Percentiles rank a stretch among this genome's conserved stretches.
phyloP scores from a whole-genome alignment of 1,140 invertebrate genomes.

The Procambarus virginalis region DNA sequence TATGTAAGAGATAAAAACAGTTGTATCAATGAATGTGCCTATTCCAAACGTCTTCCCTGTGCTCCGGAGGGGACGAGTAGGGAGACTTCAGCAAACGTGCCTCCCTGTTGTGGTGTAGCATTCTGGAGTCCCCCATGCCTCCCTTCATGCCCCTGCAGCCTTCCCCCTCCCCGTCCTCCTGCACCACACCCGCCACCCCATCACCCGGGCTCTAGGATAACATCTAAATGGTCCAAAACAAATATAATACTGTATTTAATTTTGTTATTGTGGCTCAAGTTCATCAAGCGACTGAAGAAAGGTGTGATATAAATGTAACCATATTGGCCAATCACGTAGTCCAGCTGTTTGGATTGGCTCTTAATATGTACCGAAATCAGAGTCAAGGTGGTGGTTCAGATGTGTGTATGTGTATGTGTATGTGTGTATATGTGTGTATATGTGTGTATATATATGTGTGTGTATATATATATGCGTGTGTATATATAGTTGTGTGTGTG shows the following conservation, averaged over 20 bases:
- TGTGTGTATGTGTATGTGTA: slow-evolving; percentile 11
- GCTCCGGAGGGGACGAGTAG: slow-evolving; percentile 56
- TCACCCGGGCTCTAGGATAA: background rate
- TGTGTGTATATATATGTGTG: no score
- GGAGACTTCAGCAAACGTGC: slow-evolving; percentile 32
- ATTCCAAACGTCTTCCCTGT: slow-evolving; percentile 67
- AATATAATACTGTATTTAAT: background rate
- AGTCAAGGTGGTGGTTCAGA: background rate
- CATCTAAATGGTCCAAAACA: background rate
- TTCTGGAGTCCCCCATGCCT: slow-evolving; percentile 28
- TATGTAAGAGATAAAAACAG: slow-evolving; percentile 34
- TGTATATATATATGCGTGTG: no score
- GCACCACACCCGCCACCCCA: slow-evolving; percentile 25
- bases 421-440: slow-evolving; percentile 19
- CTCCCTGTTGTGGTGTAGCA: slow-evolving; percentile 20
- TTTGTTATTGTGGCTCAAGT: slow-evolving; percentile 32
- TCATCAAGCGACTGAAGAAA: slow-evolving; percentile 41
- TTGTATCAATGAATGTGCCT: slow-evolving; percentile 55
- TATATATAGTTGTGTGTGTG: no score
- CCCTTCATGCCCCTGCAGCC: slow-evolving; percentile 22
- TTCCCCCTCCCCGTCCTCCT: slow-evolving; percentile 28
- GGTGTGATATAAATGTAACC: slow-evolving; percentile 35
- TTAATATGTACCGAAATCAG: slow-evolving; percentile 6
- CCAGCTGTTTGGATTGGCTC: background rate
- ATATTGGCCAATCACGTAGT: background rate